phyloP scores from a whole-genome alignment of 2,113 vertebrate species.

The Chauna torquata region DNA sequence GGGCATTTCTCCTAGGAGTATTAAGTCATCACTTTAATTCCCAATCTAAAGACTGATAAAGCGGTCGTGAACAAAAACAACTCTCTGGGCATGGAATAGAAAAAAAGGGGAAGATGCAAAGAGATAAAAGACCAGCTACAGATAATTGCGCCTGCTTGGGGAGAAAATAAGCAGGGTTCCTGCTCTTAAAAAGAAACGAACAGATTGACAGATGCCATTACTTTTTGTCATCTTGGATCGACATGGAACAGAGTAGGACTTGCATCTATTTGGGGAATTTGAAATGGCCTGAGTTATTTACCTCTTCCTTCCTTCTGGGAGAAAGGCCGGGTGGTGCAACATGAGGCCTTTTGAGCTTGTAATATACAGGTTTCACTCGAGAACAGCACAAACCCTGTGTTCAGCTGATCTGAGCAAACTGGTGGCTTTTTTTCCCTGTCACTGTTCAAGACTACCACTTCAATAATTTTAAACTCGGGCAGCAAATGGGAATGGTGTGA shows the following conservation, averaged over 20 bases:
- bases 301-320: background rate
- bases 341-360: background rate
- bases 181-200: background rate
- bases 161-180: background rate
- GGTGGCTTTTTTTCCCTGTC: background rate
- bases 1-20: background rate
- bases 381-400: background rate
- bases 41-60: background rate
- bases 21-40: constrained; percentile 25
- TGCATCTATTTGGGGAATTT: background rate
- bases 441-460: background rate
- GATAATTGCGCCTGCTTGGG: background rate
- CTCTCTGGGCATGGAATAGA: background rate
- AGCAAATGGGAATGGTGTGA: constrained; percentile 14
- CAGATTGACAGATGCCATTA: background rate
- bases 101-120: background rate
- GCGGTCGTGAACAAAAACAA: background rate
- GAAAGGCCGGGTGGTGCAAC: background rate
- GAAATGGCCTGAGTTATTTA: background rate
- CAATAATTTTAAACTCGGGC: background rate
- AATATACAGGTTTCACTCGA: background rate
- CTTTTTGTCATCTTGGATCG: background rate
- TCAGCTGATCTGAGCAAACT: background rate
- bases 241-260: background rate
- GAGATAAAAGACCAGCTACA: background rate